Percentiles rank a stretch among this genome's conserved stretches.
Evolutionary conservation across 2,888 invertebrate genomes (phyloP).

Genomic region (Apamea sordens): DNA sequence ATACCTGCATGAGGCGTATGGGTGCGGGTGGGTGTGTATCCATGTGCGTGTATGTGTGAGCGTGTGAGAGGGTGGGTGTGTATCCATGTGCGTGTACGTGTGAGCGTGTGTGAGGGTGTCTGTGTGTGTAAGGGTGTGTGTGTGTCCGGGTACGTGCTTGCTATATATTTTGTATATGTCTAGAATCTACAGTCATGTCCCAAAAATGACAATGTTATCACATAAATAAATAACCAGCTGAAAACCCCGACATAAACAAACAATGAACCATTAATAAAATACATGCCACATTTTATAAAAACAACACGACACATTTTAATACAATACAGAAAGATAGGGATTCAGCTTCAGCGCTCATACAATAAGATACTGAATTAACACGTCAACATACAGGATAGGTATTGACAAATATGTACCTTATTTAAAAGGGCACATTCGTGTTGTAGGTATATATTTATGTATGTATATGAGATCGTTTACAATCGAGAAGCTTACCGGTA

Average conservation of each 20-base stretch:
- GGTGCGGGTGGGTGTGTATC: no score
- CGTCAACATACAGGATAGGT: background rate
- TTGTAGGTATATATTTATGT: background rate
- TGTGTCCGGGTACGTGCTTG: no score
- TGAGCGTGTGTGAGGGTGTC: no score
- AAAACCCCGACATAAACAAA: background rate
- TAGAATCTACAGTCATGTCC: background rate
- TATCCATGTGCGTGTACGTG: no score
- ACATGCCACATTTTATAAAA: no score
- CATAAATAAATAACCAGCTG: background rate
- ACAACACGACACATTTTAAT: background rate
- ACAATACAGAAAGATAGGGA: background rate
- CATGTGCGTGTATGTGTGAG: no score
- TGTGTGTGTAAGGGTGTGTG: no score
- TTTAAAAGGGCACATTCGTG: background rate
- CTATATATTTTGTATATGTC: no score
- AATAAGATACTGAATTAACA: background rate
- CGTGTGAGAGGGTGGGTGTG: no score
- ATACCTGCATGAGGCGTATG: no score
- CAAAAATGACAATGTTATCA: background rate
- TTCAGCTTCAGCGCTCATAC: background rate
- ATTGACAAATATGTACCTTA: background rate
- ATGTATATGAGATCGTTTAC: conserved; percentile 4
- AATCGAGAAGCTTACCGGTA: conserved; percentile 20
- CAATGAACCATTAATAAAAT: background rate